A percentile compares a stretch with the other conserved stretches of the same genome.
These are phyloP conservation scores for Alectura lathami DNA, from an alignment of 2,113 vertebrate genomes.

Conservation along the genomic window DNA sequence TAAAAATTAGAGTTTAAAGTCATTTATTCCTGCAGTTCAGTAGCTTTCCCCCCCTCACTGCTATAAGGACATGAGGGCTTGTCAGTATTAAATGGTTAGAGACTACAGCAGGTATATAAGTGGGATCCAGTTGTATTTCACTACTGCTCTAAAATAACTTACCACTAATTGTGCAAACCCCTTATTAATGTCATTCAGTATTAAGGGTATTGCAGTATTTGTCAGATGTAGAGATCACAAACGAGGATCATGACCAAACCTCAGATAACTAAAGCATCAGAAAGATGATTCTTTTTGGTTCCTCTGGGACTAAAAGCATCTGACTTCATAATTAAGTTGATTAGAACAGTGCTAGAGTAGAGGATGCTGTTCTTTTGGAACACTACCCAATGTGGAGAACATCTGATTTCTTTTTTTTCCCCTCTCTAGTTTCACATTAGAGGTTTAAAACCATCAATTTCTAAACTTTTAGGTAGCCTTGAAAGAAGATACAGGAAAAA, in stretches of 20 bases:
- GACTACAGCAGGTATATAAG: not conserved
- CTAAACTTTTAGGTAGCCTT: not conserved
- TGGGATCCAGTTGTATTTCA: not conserved
- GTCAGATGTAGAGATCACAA: not conserved
- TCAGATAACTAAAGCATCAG: not conserved
- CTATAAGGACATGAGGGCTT: not conserved
- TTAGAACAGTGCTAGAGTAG: not conserved
- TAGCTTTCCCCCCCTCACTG: accelerated
- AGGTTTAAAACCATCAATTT: not conserved
- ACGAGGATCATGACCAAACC: not conserved
- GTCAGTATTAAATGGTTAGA: not conserved
- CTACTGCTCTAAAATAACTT: not conserved
- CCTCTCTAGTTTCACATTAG: not conserved
- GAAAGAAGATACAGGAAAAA: not conserved
- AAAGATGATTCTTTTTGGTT: not conserved
- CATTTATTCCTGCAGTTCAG: not conserved
- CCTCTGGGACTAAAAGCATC: not conserved
- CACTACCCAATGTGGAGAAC: not conserved
- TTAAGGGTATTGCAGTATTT: not conserved
- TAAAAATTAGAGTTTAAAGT: not conserved
- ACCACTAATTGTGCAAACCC: not conserved
- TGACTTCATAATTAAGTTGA: not conserved
- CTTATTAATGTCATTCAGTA: not conserved
- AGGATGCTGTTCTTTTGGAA: not conserved
- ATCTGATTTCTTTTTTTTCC: not conserved